Percentiles rank a stretch among this genome's conserved stretches.
Evolutionary conservation across 2,113 vertebrate species (phyloP).

Genomic region (Atherinomorus stipes): DNA sequence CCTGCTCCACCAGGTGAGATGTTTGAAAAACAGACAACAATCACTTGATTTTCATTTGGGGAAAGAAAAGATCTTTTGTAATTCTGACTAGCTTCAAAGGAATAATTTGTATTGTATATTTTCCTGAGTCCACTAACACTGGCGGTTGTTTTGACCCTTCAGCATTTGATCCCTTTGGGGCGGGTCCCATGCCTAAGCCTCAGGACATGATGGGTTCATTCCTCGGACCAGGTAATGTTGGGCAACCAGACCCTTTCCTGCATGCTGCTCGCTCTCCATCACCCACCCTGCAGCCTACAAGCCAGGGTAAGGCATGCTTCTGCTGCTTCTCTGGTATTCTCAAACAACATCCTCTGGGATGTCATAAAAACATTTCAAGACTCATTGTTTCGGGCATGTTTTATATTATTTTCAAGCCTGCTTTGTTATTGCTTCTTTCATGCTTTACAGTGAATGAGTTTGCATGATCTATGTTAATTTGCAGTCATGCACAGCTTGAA

Average conservation of each 20-base stretch:
- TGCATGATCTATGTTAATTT: conserved; percentile 38
- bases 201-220: conserved; percentile 93
- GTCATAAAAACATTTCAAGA: too few species aligned
- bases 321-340: conserved; percentile 31
- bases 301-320: conserved; percentile 85
- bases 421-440: not conserved
- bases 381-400: not conserved
- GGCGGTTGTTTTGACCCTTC: conserved; percentile 17
- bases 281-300: conserved; percentile 85
- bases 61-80: too few species aligned
- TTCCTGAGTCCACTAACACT: not conserved
- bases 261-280: conserved; percentile 93
- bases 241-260: conserved; percentile 89
- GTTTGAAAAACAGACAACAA: not conserved
- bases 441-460: conserved; percentile 9
- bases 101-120: not conserved
- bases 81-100: not conserved
- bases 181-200: conserved; percentile 87
- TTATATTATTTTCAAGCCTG: conserved; percentile 10
- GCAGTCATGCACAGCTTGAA: not conserved
- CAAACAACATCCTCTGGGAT: not conserved
- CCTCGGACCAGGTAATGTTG: conserved; percentile 86
- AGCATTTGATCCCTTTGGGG: conserved; percentile 92
- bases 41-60: too few species aligned
- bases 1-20: conserved; percentile 77